Evolutionary conservation across 2,797 vertebrate species (phyloP).

Genomic region (Rhynchotus rufescens): DNA sequence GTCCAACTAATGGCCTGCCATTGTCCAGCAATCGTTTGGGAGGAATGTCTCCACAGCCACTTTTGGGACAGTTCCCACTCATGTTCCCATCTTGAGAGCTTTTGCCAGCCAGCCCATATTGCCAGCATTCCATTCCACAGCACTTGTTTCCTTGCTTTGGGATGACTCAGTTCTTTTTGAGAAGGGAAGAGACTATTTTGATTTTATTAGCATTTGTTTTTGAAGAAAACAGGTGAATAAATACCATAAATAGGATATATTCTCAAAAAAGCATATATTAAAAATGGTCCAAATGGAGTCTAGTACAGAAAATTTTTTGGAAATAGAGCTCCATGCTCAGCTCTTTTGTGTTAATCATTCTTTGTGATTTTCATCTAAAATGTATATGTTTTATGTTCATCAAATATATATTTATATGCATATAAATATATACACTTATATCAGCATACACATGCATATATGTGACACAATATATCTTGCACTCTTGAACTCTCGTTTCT

Average conservation of each 20-base stretch:
- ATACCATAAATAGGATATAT: background rate
- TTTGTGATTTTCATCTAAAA: background rate
- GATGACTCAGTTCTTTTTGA: background rate
- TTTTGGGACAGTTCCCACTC: background rate
- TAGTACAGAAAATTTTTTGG: background rate
- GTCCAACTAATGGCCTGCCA: background rate
- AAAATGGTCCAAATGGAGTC: background rate
- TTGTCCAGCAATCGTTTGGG: background rate
- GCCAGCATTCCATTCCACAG: fast-evolving
- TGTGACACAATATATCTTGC: background rate
- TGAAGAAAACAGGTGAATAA: background rate
- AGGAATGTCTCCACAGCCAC: background rate
- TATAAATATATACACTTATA: background rate
- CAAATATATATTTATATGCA: background rate
- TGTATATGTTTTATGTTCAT: background rate
- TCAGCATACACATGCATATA: background rate
- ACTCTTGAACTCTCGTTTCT: background rate
- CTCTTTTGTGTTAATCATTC: background rate
- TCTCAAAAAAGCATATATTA: background rate
- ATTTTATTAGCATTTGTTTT: background rate
- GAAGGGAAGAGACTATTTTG: background rate
- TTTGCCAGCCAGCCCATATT: background rate
- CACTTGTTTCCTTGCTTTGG: background rate
- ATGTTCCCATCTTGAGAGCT: background rate
- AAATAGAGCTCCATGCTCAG: background rate